These are phyloP conservation scores for Hoplias malabaricus DNA, from an alignment of 2,113 vertebrate genomes.

Conservation along the genomic window DNA sequence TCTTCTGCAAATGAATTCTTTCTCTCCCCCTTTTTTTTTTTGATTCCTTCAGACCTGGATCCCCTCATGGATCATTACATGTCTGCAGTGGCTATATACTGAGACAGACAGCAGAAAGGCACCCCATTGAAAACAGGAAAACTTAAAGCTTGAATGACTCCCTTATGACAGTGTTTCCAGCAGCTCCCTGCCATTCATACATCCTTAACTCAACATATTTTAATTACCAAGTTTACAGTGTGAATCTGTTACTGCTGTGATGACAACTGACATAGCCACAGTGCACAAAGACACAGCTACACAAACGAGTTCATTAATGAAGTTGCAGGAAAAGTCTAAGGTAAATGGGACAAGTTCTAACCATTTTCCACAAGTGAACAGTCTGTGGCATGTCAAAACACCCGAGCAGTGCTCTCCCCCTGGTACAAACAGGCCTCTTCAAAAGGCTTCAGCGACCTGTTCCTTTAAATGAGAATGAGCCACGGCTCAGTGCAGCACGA, in stretches of 20 bases:
- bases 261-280: background rate
- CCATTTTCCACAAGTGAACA: too few species aligned
- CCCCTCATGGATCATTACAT: constrained; percentile 29
- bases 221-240: background rate
- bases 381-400: too few species aligned
- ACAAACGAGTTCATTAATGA: background rate
- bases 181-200: background rate
- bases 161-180: too few species aligned
- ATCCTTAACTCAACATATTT: background rate
- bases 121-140: too few species aligned
- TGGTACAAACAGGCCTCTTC: too few species aligned
- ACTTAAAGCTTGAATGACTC: background rate
- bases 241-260: background rate
- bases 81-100: background rate
- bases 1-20: constrained; percentile 46
- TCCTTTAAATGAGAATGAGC: too few species aligned
- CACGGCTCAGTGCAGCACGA: too few species aligned
- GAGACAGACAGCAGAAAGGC: background rate
- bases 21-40: constrained; percentile 23
- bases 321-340: background rate
- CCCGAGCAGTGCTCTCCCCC: too few species aligned
- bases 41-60: constrained; percentile 25
- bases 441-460: too few species aligned
- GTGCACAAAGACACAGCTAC: background rate
- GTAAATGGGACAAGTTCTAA: too few species aligned